phyloP scores from a whole-genome alignment of 2,888 invertebrate genomes.

The Zhuqinia jingwanae region DNA sequence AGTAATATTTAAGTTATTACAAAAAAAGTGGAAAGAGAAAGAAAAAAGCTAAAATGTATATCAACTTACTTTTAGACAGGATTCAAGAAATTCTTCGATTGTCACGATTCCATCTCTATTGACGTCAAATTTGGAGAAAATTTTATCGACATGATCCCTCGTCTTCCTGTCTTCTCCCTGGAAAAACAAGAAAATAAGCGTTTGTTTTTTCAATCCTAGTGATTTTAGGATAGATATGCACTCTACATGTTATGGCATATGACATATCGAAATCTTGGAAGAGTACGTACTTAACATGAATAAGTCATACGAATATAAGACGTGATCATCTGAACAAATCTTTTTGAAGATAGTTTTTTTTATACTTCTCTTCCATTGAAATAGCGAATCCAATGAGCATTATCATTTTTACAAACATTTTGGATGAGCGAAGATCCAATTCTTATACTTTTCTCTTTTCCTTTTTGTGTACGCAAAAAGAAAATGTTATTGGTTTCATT shows the following conservation, averaged over 20 bases:
- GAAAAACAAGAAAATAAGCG: too few relatives aligned
- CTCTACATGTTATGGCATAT: conserved; percentile 25
- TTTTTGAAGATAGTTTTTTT: background rate
- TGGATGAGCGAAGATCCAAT: background rate
- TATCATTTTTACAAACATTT: too few relatives aligned
- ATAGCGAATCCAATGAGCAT: too few relatives aligned
- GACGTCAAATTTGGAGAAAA: conserved; percentile 94
- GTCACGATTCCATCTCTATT: conserved; percentile 97
- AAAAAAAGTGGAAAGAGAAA: too few relatives aligned
- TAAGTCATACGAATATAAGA: conserved; percentile 56
- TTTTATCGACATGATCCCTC: conserved; percentile 92
- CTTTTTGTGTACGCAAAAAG: background rate
- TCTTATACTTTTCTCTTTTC: background rate
- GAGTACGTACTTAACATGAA: conserved; percentile 62
- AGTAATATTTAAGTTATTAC: too few relatives aligned
- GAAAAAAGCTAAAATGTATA: background rate
- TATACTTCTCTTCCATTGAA: too few relatives aligned
- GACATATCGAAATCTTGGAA: conserved; percentile 55
- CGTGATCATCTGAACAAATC: conserved; percentile 61
- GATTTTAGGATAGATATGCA: conserved; percentile 51
- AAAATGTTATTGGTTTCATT: background rate
- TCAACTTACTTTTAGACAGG: conserved; percentile 89
- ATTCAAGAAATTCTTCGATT: conserved; percentile 97
- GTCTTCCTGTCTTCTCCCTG: conserved; percentile 91
- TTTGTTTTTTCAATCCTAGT: conserved; percentile 61